These are phyloP conservation scores for Myotis davidii DNA, from an alignment of 2,113 vertebrate genomes.

Conservation along the genomic window DNA sequence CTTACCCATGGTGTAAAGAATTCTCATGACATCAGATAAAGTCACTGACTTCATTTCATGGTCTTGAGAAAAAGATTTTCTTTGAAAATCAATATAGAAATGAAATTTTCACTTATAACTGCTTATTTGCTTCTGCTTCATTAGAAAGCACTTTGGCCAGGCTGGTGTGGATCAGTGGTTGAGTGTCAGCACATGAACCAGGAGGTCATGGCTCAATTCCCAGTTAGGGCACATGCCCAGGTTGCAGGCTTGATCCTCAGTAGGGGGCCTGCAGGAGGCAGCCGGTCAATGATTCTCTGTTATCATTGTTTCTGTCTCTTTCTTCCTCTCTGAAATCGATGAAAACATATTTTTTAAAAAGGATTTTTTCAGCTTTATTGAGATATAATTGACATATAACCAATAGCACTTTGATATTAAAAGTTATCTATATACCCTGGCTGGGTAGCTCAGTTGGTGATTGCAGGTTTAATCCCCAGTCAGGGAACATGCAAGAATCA, in stretches of 20 bases:
- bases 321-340: too few species aligned
- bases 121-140: neutral
- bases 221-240: too few species aligned
- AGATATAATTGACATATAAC: neutral
- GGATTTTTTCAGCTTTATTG: neutral
- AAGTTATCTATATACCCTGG: neutral
- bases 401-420: neutral
- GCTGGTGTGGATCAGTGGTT: too few species aligned
- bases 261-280: too few species aligned
- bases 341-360: too few species aligned
- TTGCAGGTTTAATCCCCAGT: neutral
- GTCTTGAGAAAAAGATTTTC: conserved; percentile 7
- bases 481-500: neutral
- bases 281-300: too few species aligned
- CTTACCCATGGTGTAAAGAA: neutral
- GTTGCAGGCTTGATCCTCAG: too few species aligned
- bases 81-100: conserved; percentile 26
- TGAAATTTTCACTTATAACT: neutral
- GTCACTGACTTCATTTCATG: conserved; percentile 26
- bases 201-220: too few species aligned
- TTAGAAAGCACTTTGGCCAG: neutral
- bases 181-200: too few species aligned
- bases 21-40: neutral
- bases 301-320: too few species aligned
- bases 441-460: neutral